phyloP scores from a whole-genome alignment of 37 sponge, comb jelly and placozoan genomes.

The Oopsacas minuta region DNA sequence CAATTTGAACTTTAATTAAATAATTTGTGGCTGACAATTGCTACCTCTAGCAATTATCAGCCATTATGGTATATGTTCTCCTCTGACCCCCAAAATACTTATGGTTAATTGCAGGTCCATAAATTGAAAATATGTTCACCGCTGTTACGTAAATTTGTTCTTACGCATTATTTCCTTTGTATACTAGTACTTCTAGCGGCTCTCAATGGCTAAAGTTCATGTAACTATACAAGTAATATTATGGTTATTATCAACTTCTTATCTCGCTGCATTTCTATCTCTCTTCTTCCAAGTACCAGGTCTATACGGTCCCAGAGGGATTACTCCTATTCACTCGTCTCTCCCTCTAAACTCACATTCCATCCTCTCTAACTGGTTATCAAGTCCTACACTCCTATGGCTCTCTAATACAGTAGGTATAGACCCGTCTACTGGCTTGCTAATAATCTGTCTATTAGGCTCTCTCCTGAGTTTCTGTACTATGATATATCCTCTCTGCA shows the following conservation, averaged over 20 bases:
- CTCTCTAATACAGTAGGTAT: neutral
- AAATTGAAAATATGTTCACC: no score
- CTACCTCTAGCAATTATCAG: no score
- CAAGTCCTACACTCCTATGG: neutral
- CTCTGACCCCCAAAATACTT: no score
- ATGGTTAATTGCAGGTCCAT: no score
- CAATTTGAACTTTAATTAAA: no score
- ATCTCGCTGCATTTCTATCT: neutral
- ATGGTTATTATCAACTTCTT: neutral
- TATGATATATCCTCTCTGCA: conserved; percentile 27
- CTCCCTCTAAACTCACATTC: conserved; percentile 14
- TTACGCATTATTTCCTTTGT: no score
- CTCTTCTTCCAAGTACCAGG: conserved; percentile 31
- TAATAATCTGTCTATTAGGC: conserved; percentile 48
- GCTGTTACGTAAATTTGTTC: no score
- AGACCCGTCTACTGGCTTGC: conserved; percentile 36
- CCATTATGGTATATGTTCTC: no score
- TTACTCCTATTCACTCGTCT: conserved; percentile 41
- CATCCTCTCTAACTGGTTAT: neutral
- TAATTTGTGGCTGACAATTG: no score
- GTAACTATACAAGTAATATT: neutral
- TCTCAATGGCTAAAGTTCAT: neutral
- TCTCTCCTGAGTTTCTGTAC: conserved; percentile 22
- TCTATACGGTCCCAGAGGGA: conserved; percentile 57
- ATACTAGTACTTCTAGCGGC: no score